Evolutionary conservation across 2,888 invertebrate genomes (phyloP).

Genomic region (Panopea generosa): DNA sequence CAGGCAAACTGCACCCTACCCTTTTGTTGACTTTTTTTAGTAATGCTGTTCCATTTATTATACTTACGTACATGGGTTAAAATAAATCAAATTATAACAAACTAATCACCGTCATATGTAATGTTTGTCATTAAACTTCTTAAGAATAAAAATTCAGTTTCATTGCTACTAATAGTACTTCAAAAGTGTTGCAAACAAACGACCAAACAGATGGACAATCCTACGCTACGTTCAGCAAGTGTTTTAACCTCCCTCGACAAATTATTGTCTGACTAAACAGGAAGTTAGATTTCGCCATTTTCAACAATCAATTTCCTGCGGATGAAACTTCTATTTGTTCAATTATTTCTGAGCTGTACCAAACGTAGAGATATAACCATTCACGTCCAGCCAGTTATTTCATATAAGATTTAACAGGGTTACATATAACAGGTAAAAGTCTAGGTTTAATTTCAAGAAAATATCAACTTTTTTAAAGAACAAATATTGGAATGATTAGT

Average conservation of each 20-base stretch:
- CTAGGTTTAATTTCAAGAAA: too few species aligned
- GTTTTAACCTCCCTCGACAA: constrained; percentile 38
- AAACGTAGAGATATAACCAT: neutral
- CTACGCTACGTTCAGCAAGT: too few species aligned
- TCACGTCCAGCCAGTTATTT: neutral
- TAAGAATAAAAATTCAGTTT: too few species aligned
- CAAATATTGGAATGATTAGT: neutral
- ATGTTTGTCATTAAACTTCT: too few species aligned
- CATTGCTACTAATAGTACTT: too few species aligned
- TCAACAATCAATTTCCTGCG: constrained; percentile 43
- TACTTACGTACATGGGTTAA: neutral
- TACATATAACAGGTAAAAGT: too few species aligned
- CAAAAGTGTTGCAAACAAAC: too few species aligned
- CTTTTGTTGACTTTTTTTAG: neutral
- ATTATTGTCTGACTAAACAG: constrained; percentile 57
- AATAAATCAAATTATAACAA: too few species aligned
- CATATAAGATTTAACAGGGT: neutral
- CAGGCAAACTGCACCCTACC: constrained; percentile 2
- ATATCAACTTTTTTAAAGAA: too few species aligned
- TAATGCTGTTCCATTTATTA: constrained; percentile 19
- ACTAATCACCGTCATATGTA: too few species aligned
- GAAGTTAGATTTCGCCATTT: constrained; percentile 69
- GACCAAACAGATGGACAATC: too few species aligned
- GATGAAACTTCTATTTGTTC: constrained; percentile 9
- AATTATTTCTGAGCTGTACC: neutral